A percentile compares a stretch with the other conserved stretches of the same genome.
phyloP scores from a whole-genome alignment of 1,140 invertebrate species.

The Dreissena polymorpha region DNA sequence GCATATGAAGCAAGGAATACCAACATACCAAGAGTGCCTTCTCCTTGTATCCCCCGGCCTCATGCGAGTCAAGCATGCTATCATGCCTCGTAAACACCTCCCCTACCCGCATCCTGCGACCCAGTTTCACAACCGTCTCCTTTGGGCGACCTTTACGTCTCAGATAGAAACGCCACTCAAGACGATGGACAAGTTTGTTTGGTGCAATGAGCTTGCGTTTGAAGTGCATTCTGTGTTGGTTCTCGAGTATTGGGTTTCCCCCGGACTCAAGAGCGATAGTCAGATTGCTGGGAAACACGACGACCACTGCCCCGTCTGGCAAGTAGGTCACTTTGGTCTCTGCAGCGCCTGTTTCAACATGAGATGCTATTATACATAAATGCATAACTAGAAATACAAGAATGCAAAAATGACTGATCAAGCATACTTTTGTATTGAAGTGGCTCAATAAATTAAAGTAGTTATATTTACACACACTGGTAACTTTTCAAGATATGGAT shows the following conservation, averaged over 20 bases:
- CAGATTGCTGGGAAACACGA: constrained; percentile 79
- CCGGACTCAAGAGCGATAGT: constrained; percentile 82
- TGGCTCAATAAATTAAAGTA: not conserved
- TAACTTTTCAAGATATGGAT: constrained; percentile 1
- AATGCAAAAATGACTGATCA: too few species aligned
- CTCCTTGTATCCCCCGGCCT: constrained; percentile 73
- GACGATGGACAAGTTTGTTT: constrained; percentile 90
- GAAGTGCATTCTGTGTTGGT: constrained; percentile 91
- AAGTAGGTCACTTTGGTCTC: constrained; percentile 78
- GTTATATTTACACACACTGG: not conserved
- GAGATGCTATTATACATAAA: constrained; percentile 13
- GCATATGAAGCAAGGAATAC: constrained; percentile 20
- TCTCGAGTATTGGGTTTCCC: constrained; percentile 88
- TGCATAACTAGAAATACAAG: too few species aligned
- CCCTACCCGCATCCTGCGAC: constrained; percentile 76
- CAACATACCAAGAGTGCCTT: constrained; percentile 78
- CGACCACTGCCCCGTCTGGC: constrained; percentile 79
- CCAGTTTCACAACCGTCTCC: constrained; percentile 70
- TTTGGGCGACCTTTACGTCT: constrained; percentile 72
- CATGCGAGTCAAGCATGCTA: constrained; percentile 74
- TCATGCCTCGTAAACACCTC: constrained; percentile 68
- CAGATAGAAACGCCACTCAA: constrained; percentile 93
- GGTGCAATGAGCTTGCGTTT: constrained; percentile 92
- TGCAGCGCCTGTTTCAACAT: constrained; percentile 64
- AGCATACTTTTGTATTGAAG: too few species aligned